Percentiles rank a stretch among this genome's conserved stretches.
Evolutionary conservation across 2,888 invertebrate genomes (phyloP).

Genomic region (Rutpela maculata): DNA sequence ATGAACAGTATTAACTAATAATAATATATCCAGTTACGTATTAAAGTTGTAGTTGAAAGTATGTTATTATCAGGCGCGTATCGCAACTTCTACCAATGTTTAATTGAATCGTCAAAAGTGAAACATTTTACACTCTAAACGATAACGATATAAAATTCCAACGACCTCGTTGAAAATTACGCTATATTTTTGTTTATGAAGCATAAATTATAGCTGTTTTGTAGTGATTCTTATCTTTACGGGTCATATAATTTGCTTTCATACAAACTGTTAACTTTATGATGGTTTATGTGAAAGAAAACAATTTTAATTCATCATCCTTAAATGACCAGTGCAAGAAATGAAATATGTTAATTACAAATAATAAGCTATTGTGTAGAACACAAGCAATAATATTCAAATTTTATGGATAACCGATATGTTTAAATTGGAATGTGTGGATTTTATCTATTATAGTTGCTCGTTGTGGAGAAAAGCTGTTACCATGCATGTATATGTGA

Average conservation of each 20-base stretch:
- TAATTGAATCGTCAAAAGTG: slow-evolving; percentile 50
- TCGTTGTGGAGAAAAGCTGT: slow-evolving; percentile 24
- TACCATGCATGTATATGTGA: slow-evolving; percentile 33
- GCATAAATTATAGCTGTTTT: slow-evolving; percentile 49
- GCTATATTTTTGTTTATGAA: slow-evolving; percentile 49
- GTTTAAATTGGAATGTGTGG: slow-evolving; percentile 31
- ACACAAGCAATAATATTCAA: slow-evolving; percentile 16
- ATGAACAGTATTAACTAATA: slow-evolving; percentile 1
- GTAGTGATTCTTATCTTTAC: slow-evolving; percentile 45
- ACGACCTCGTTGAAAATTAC: slow-evolving; percentile 42
- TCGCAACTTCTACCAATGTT: slow-evolving; percentile 14
- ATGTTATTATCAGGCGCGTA: not conserved
- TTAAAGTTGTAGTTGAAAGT: not conserved
- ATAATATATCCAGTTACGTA: not conserved
- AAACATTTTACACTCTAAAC: slow-evolving; percentile 45
- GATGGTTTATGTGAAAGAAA: slow-evolving; percentile 38
- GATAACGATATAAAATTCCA: slow-evolving; percentile 46
- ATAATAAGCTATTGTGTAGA: slow-evolving; percentile 20
- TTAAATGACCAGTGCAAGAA: slow-evolving; percentile 8
- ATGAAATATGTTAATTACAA: slow-evolving; percentile 36
- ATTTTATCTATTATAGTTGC: slow-evolving; percentile 24
- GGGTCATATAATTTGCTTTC: slow-evolving; percentile 49
- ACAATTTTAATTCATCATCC: slow-evolving; percentile 48
- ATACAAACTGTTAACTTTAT: slow-evolving; percentile 42
- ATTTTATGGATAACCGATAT: slow-evolving; percentile 28